These are phyloP conservation scores for Cheilosia vulpina DNA, from an alignment of 2,888 invertebrate genomes.

Conservation along the genomic window DNA sequence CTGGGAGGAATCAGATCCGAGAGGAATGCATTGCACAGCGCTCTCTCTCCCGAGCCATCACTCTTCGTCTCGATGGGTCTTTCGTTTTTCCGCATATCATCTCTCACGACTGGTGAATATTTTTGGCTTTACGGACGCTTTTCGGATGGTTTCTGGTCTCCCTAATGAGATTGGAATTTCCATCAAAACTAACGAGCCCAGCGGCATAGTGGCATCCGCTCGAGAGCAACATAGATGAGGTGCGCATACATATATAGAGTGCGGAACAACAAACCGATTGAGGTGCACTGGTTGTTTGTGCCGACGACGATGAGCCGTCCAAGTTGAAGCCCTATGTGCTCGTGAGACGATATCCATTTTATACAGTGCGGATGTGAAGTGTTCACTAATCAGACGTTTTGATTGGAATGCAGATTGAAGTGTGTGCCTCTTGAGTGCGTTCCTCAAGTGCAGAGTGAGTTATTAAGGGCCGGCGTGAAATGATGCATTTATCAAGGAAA, in stretches of 20 bases:
- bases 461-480: slow-evolving; percentile 51
- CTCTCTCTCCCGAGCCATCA: slow-evolving; percentile 24
- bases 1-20: slow-evolving; percentile 9
- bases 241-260: not conserved
- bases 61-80: slow-evolving; percentile 44
- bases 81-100: slow-evolving; percentile 22
- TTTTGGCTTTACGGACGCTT: slow-evolving; percentile 34
- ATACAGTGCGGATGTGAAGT: slow-evolving; percentile 58
- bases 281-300: slow-evolving; percentile 21
- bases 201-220: slow-evolving; percentile 47
- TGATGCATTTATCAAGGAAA: slow-evolving; percentile 65
- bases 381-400: slow-evolving; percentile 67
- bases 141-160: slow-evolving; percentile 47
- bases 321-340: slow-evolving; percentile 24
- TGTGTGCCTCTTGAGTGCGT: slow-evolving; percentile 54
- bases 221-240: slow-evolving; percentile 16
- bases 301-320: not conserved
- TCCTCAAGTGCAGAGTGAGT: slow-evolving; percentile 52
- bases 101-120: slow-evolving; percentile 29
- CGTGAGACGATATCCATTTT: slow-evolving; percentile 7
- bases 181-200: slow-evolving; percentile 73
- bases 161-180: slow-evolving; percentile 71
- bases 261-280: slow-evolving; percentile 33
- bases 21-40: slow-evolving; percentile 18
- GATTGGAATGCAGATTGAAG: slow-evolving; percentile 63